Evolutionary conservation across 1,140 invertebrate species (phyloP), one percentile per base, ranked within the genome.

Genomic region (Drosophila equinoxialis): DNA sequence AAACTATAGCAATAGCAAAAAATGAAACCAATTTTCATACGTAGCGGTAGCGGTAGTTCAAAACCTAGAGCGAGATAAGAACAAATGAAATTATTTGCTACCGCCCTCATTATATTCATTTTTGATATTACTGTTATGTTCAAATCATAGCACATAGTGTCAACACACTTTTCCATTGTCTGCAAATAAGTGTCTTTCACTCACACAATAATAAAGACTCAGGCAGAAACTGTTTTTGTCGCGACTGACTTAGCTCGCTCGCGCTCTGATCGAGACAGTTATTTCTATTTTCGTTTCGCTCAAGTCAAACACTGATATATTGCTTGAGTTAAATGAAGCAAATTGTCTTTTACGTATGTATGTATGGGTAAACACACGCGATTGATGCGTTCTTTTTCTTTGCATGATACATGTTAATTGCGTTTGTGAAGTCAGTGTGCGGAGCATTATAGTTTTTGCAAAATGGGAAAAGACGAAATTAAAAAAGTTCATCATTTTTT

Each of bases 111-210:
- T n/a, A n/a, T n/a, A n/a, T n/a, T n/a, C n/a, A n/a, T n/a, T n/a
- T n/a, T n/a, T n/a, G n/a, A n/a, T n/a, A n/a, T n/a, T n/a, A n/a
- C n/a, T n/a, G n/a, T n/a, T n/a, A n/a, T n/a, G n/a, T n/a, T n/a
- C n/a, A n/a, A n/a, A n/a, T n/a, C n/a, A n/a, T n/a, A n/a, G n/a
- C n/a, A n/a, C n/a, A n/a, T n/a, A n/a, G n/a, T n/a, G n/a, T n/a
- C n/a, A n/a, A n/a, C n/a, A 48, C 20, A 20, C 51, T 54, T 54
- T 54, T 54, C n/a, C 10, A n/a, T 54, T 54, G 51, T 26, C 51
- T 54, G 51, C 51, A 54, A 54, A 54, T 54, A 54, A 54, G 51
- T 26, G 48, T 23, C 48, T 54, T 54, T 54, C 10, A 23, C 51
- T 54, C 10, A 54, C 51, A 54, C 51, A 54, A 54, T 54, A 13